These are phyloP conservation scores for Scomber scombrus DNA, from an alignment of 2,113 vertebrate genomes.

Conservation along the genomic window DNA sequence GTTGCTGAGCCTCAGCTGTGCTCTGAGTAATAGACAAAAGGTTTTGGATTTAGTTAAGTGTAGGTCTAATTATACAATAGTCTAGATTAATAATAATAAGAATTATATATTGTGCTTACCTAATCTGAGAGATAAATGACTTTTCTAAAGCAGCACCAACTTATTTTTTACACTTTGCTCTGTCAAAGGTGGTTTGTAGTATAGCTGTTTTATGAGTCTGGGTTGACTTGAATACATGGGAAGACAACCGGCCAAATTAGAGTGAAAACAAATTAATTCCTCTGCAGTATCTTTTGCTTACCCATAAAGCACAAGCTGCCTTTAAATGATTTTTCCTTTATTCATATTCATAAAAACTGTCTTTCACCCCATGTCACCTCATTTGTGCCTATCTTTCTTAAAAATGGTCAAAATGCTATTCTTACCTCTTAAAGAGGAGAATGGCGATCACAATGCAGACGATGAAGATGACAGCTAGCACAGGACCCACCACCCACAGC, in stretches of 20 bases:
- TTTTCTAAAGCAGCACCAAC: no score
- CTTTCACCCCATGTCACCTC: background rate
- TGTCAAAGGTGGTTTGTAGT: background rate
- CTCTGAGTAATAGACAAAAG: conserved; percentile 5
- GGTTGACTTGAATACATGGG: background rate
- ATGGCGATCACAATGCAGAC: conserved; percentile 99
- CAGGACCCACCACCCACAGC: conserved; percentile 98
- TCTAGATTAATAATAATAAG: background rate
- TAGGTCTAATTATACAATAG: background rate
- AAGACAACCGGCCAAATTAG: background rate
- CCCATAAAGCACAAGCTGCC: background rate
- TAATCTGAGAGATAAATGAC: no score
- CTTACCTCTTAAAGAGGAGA: conserved; percentile 98
- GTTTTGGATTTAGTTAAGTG: conserved; percentile 5
- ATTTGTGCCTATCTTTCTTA: no score
- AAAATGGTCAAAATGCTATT: no score
- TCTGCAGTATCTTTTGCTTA: no score
- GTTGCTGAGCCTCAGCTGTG: background rate
- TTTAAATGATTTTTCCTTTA: background rate
- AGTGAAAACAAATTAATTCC: background rate
- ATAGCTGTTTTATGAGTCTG: background rate
- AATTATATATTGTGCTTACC: no score
- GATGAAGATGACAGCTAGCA: conserved; percentile 98
- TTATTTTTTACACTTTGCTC: conserved; percentile 4
- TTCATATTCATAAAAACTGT: background rate